Evolutionary conservation across 2,113 vertebrate species (phyloP).

Genomic region (Gobiocypris rarus): DNA sequence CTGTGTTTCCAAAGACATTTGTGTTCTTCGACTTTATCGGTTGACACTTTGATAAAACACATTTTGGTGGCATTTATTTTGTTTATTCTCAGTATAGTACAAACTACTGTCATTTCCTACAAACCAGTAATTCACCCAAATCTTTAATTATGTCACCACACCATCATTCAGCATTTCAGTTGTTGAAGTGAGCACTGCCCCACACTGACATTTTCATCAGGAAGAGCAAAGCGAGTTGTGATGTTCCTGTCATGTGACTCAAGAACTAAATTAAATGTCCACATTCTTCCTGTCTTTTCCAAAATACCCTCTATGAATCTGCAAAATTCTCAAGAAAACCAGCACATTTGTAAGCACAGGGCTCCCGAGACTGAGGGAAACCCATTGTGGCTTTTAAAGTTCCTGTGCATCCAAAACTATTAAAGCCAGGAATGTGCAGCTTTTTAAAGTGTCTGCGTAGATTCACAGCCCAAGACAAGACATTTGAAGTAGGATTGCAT

Average conservation of each 20-base stretch:
- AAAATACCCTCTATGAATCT: neutral
- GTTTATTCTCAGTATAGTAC: neutral
- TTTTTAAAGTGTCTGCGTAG: neutral
- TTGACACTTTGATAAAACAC: neutral
- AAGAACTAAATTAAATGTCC: neutral
- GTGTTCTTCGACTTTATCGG: neutral
- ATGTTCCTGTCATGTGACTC: neutral
- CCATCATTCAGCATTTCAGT: neutral
- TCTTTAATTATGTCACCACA: neutral
- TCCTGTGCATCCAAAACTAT: slow-evolving; percentile 26
- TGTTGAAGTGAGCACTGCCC: neutral
- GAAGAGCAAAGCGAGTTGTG: neutral
- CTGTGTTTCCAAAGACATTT: neutral
- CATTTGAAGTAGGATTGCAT: slow-evolving; percentile 8
- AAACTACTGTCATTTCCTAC: neutral
- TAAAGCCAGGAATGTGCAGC: neutral
- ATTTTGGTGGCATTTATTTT: neutral
- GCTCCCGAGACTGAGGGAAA: neutral
- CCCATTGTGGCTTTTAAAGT: neutral
- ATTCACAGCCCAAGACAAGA: neutral
- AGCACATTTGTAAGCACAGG: neutral
- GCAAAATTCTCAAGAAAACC: neutral
- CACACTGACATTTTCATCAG: neutral
- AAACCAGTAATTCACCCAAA: neutral
- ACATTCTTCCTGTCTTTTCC: neutral